Evolutionary conservation across 2,888 invertebrate species (phyloP), one percentile per base, ranked within the genome.

Genomic region (Dasysyrphus albostriatus): DNA sequence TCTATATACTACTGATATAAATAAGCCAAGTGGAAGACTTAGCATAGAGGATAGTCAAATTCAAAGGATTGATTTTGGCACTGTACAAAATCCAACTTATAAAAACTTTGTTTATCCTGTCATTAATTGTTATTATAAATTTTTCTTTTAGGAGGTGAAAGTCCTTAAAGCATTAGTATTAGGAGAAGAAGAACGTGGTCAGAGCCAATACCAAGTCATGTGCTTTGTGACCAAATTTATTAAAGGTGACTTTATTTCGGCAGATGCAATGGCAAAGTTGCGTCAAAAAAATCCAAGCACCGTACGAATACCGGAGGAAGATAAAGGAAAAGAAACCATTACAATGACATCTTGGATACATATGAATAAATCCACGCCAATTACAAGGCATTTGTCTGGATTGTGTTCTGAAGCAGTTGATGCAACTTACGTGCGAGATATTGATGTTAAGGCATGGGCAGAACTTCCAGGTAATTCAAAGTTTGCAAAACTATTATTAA

Each of bases 201-300:
- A 98, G 92, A 95, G 95, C 90, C 97, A 97, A 88, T 96, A 96
- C 92, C 98, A 98, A 93, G 96, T 96, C 6, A 95, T 98, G 93
- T 98, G 98, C 92, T 98, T 98, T 92, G 95, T 98, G 12, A 96
- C 96, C 74, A 97, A 97, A 91, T 97, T 98, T 89, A 95, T 96
- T 74, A 98, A 97, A 93, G 97, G 97, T 89, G 98, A 98, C 90
- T 98, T 98, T 92, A 98, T 98, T 90, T 97, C 98, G 5, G 97
- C 98, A 5, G 98, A 98, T 93, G 98, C 98, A 24, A 98, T 98
- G 98, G 97, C 98, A 44, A 98, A 98, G 92, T 93, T 98, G 69
- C 94, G 98, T 92, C 98, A 98, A 93, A 95, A 95, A 94, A 98
- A 98, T 93, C 97, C 97, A 5, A 96, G 96, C 81, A 97, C 97